These are phyloP conservation scores for Gnathonemus longibarbis DNA, from an alignment of 2,113 vertebrate species.

Conservation along the genomic window DNA sequence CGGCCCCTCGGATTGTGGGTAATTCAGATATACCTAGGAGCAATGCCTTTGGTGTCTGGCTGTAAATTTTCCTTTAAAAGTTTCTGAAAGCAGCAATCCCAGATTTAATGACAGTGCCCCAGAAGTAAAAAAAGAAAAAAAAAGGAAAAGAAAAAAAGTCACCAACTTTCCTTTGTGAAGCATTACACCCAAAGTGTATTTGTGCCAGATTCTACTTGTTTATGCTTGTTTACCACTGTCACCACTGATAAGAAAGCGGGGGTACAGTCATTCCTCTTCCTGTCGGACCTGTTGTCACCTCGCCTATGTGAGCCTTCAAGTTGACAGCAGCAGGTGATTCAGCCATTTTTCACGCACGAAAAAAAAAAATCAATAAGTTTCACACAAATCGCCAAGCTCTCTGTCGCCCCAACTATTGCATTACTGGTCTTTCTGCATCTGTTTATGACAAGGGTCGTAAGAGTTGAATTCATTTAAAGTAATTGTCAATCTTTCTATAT, in stretches of 20 bases:
- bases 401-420: background rate
- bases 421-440: background rate
- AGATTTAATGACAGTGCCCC: constrained; percentile 19
- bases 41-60: constrained; percentile 13
- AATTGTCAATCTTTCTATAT: background rate
- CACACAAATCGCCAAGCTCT: background rate
- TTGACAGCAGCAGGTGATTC: background rate
- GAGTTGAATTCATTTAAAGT: background rate
- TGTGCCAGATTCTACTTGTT: background rate
- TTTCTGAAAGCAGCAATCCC: constrained; percentile 26
- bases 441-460: background rate
- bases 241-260: background rate
- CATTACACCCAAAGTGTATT: background rate
- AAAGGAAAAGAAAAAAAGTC: background rate
- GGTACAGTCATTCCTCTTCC: background rate
- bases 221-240: background rate
- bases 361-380: background rate
- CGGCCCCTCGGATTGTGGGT: constrained; percentile 10
- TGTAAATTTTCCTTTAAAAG: constrained; percentile 23
- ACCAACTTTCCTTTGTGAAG: constrained; percentile 2
- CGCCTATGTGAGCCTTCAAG: background rate
- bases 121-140: constrained; percentile 14
- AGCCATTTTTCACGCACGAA: background rate
- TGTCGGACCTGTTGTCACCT: background rate
- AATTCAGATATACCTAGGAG: constrained; percentile 21